phyloP scores from a whole-genome alignment of 1,140 invertebrate genomes.

The fruit fly (Drosophila melanogaster) region DNA sequence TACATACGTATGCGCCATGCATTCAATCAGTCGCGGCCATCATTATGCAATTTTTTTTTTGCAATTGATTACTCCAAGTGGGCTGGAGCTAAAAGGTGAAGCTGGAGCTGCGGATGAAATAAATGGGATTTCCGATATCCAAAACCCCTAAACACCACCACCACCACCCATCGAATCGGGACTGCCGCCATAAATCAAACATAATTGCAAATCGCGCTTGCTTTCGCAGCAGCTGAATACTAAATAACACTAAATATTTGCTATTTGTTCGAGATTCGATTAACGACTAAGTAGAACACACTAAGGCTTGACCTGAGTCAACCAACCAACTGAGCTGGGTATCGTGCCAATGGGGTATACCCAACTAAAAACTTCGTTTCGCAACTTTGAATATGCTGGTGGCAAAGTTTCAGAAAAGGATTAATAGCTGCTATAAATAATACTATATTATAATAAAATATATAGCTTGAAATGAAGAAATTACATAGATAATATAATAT shows the following conservation, averaged over 20 bases:
- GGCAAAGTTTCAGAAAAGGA: constrained; percentile 11
- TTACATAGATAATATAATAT: too few relatives aligned
- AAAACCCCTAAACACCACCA: neutral
- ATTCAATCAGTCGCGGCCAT: constrained; percentile 32
- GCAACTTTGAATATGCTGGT: neutral
- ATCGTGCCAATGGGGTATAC: neutral
- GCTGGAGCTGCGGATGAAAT: constrained; percentile 13
- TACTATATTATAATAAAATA: too few relatives aligned
- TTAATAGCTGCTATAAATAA: neutral
- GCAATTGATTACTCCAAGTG: constrained; percentile 44
- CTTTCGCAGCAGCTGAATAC: constrained; percentile 6
- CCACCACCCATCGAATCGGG: constrained; percentile 7
- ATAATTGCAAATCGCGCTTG: constrained; percentile 26
- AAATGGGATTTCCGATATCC: constrained; percentile 24
- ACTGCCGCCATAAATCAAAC: constrained; percentile 43
- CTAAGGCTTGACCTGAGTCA: constrained; percentile 47
- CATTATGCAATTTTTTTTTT: constrained; percentile 42
- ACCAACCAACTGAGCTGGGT: constrained; percentile 15
- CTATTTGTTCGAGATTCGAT: constrained; percentile 33
- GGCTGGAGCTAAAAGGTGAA: constrained; percentile 9
- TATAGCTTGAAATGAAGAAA: neutral
- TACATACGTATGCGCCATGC: constrained; percentile 7
- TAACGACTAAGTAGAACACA: constrained; percentile 53
- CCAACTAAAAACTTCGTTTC: neutral
- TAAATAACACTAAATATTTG: constrained; percentile 38